Conservation (phyloP, 2,888 invertebrate genomes). For the Caenorhabditis angaria region DNA sequence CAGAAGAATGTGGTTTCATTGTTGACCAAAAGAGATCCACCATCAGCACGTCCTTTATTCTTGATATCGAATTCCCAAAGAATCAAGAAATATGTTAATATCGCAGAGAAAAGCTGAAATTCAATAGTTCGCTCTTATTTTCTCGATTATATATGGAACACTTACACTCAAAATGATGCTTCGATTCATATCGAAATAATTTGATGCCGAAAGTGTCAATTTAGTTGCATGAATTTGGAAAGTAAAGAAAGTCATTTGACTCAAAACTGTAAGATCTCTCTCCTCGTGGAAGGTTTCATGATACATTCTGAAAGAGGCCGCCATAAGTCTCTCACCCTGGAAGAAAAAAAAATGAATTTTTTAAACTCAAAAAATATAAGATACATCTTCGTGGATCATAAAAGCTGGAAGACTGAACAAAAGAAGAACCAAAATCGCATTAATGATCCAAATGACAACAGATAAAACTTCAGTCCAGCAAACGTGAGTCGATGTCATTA, state of each 20-base stretch:
- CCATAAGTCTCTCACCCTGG: conserved; percentile 51
- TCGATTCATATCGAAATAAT: conserved; percentile 57
- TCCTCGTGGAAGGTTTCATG: conserved; percentile 57
- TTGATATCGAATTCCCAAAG: conserved; percentile 47
- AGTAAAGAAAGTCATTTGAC: conserved; percentile 56
- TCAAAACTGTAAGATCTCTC: conserved; percentile 48
- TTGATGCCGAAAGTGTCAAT: conserved; percentile 51
- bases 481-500: conserved; percentile 33
- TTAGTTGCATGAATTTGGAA: conserved; percentile 57
- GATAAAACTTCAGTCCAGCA: conserved; percentile 49
- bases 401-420: conserved; percentile 57
- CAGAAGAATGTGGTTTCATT: conserved; percentile 5
- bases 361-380: background rate
- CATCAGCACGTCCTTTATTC: conserved; percentile 10
- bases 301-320: conserved; percentile 56
- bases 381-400: conserved; percentile 56
- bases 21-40: conserved; percentile 30
- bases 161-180: conserved; percentile 51
- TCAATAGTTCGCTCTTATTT: background rate
- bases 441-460: conserved; percentile 51
- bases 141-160: background rate
- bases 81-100: conserved; percentile 57
- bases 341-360: conserved; percentile 4
- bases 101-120: conserved; percentile 55
- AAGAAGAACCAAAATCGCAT: conserved; percentile 46